Evolutionary conservation across 2,888 invertebrate genomes (phyloP), one percentile per base, ranked within the genome.

Genomic region (Trachelus stipa): DNA sequence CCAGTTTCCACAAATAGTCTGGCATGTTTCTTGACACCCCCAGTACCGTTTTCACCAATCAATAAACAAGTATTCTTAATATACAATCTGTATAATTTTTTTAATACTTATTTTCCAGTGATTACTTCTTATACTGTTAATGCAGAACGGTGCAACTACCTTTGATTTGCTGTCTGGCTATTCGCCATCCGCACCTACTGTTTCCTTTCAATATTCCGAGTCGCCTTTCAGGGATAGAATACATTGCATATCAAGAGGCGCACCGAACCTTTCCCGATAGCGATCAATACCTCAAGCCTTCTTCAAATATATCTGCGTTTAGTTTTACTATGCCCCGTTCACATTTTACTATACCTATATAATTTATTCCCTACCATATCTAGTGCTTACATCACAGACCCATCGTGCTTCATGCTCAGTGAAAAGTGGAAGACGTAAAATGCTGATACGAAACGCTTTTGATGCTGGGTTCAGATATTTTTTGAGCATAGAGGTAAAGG

Each of bases 201-300:
- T 56, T 56, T 56, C 56, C 56, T 56, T 23, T 56, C 23, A 56
- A 56, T 23, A 23, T 56, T 23, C 56, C 56, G 56, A 23, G 56
- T 56, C 56, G 23, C 23, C 56, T 71, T 33, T 34, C 31, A 75
- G 76, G 30, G 76, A 73, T 68, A 68, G 75, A 78, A 78, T 76
- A 73, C 75, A 78, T 78, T 73, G 78, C 75, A 78, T 76, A 78
- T 76, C 78, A 68, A 78, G 68, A 71, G 37, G 73, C 35, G 15
- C 69, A 71, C 30, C 3, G 34, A 35, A 71, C 71, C 75, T 78
- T 78, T 34, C 11, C 74, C 77, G 77, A 77, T 75, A 73, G 35
- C 33, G 35, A 76, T 78, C 78, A 75, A 75, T 78, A 78, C 33
- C 40, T 69, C 73, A 69, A 77, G 77, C 71, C 75, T 74, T 74